phyloP scores from a whole-genome alignment of 2,888 invertebrate species.

The Scaptomyza cyrtandrae region DNA sequence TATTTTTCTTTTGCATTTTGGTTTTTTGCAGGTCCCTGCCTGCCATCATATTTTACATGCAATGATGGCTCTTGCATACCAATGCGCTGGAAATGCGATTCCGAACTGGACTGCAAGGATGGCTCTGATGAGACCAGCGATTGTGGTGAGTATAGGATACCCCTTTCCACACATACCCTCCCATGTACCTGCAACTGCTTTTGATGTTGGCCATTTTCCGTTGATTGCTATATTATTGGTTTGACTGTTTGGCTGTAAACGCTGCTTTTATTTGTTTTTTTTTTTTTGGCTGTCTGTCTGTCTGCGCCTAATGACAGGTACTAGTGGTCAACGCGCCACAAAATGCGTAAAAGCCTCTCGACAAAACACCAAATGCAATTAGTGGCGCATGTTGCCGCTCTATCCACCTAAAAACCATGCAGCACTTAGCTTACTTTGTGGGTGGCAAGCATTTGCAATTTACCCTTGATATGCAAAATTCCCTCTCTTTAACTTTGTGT shows the following conservation, averaged over 20 bases:
- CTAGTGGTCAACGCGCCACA: constrained; percentile 54
- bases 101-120: constrained; percentile 86
- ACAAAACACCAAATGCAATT: constrained; percentile 70
- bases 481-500: constrained; percentile 27
- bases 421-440: constrained; percentile 32
- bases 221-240: constrained; percentile 77
- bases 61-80: constrained; percentile 87
- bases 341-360: constrained; percentile 68
- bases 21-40: constrained; percentile 80
- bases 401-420: background rate
- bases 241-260: constrained; percentile 63
- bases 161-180: background rate
- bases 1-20: background rate
- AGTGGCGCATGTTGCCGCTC: constrained; percentile 51
- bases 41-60: constrained; percentile 82
- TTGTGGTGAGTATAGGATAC: constrained; percentile 85
- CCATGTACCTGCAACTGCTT: background rate
- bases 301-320: constrained; percentile 70
- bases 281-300: constrained; percentile 1
- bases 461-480: constrained; percentile 16
- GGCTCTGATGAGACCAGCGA: constrained; percentile 87
- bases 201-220: constrained; percentile 32
- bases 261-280: constrained; percentile 28
- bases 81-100: constrained; percentile 87
- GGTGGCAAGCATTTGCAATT: constrained; percentile 8